Conservation (phyloP, 2,797 vertebrate genomes). For the Gephyroberyx darwinii region DNA sequence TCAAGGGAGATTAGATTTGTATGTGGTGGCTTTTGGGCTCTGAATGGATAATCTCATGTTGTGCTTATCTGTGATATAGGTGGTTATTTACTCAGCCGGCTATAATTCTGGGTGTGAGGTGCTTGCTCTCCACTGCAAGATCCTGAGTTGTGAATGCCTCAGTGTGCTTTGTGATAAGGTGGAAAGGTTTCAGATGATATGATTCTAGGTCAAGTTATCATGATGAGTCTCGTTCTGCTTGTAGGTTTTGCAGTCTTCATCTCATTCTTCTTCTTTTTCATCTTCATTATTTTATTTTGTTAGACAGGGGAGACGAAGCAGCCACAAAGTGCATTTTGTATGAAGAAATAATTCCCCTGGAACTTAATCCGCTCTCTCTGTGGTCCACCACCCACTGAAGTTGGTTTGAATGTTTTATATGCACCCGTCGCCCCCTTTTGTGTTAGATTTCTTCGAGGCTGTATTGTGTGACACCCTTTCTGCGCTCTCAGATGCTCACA, state of each 20-base stretch:
- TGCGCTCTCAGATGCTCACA: conserved; percentile 65
- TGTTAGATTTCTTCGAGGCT: conserved; percentile 59
- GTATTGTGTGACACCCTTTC: conserved; percentile 78
- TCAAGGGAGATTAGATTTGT: conserved; percentile 6
- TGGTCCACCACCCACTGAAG: conserved; percentile 65
- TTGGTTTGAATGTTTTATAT: conserved; percentile 75
- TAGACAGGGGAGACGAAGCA: conserved; percentile 45
- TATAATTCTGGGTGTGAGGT: neutral
- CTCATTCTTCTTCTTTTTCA: too few relatives aligned
- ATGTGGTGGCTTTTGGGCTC: conserved; percentile 5
- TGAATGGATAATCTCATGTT: conserved; percentile 18
- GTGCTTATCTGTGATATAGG: conserved; percentile 17
- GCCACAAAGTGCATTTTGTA: conserved; percentile 65
- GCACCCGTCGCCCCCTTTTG: conserved; percentile 76
- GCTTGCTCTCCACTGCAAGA: neutral
- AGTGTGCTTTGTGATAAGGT: conserved; percentile 13
- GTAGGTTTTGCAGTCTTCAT: conserved; percentile 42
- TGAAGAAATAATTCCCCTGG: conserved; percentile 63
- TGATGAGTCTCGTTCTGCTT: conserved; percentile 24
- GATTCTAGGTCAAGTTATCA: conserved; percentile 41
- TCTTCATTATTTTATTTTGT: conserved; percentile 2
- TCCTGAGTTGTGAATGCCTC: conserved; percentile 21
- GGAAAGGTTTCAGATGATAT: conserved; percentile 2
- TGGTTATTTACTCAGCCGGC: conserved; percentile 11
- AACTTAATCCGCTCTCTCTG: conserved; percentile 71